Evolutionary conservation across 1,140 invertebrate species (phyloP).

Genomic region (Eufriesea mexicana): DNA sequence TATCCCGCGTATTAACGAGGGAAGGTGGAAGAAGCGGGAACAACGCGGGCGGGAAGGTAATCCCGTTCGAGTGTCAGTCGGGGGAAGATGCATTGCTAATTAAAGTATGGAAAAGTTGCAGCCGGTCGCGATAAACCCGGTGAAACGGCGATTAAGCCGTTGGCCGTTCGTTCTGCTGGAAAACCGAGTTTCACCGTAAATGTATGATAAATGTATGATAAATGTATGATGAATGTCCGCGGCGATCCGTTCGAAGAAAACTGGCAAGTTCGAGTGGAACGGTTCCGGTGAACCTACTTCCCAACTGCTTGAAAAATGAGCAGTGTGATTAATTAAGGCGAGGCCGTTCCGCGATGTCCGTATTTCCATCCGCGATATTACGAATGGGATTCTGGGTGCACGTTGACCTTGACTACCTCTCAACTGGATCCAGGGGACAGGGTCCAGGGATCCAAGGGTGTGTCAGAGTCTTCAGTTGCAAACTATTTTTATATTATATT

Average conservation of each 20-base stretch:
- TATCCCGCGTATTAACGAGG: not conserved
- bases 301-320: slow-evolving; percentile 18
- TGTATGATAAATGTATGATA: slow-evolving; percentile 32
- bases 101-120: slow-evolving; percentile 15
- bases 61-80: not conserved
- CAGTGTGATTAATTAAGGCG: not conserved
- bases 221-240: not conserved
- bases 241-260: slow-evolving; percentile 13
- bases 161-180: not conserved
- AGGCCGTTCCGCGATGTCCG: not conserved
- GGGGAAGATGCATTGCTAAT: slow-evolving; percentile 20
- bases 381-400: not conserved
- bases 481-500: too few species aligned
- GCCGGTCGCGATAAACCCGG: not conserved
- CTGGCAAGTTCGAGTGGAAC: not conserved
- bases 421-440: not conserved
- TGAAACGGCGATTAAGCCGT: slow-evolving; percentile 4
- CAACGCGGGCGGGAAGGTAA: not conserved
- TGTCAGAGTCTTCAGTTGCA: too few species aligned
- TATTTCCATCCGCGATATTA: not conserved
- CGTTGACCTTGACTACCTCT: not conserved
- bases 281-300: not conserved
- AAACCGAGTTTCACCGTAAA: slow-evolving; percentile 1
- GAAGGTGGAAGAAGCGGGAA: not conserved
- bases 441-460: too few species aligned